Base-by-base conservation (phyloP, 2,888 invertebrate species). In the Polietes domitor region DNA sequence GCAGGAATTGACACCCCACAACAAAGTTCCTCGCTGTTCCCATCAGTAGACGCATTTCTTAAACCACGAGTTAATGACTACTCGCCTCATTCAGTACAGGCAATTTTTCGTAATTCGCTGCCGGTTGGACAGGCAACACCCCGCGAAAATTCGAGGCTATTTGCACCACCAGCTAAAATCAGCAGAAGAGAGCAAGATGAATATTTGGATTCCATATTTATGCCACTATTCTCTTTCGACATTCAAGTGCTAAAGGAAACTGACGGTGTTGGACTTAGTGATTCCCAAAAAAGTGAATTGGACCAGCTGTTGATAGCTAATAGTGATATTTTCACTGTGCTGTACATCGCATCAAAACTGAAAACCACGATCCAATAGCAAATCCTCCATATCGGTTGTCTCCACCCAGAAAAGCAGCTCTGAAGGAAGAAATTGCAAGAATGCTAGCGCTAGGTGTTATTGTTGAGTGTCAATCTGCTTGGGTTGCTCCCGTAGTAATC, bases 401-500 rank as follows among this genome's bases (percentile, higher is more conserved):
- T 0, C 47, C 68, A 12, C 10, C 10, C 21, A 43, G 43, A n/a
- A 68, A 47, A 12, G 3, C 0, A 5, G 43, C 68, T 12, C 43
- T 68, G 1, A 68, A 68, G 21, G 2, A 9, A 4, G 68, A 68
- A 24, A 68, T 68, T 4, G 19, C 21, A 4, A 19, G 47, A 68
- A 68, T 68, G 43, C 7, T 68, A 24, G 9, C 21, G 12, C 15
- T 68, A 2, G 68, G 47, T 24, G 68, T 68, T 7, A 68, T 68
- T 4, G 37, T 17, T 15, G 72, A 53, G 19, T 50, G n/a, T n/a
- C 32, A 19, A 12, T 72, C 50, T 17, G 50, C 53, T 15, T 55
- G 55, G 37, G 37, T 7, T 15, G n/a, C 90, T 9, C 91, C 90
- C 3, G 88, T 88, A 0, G 87, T 92, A 0, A 79, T 91, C 19